These are phyloP conservation scores for Rattus rattus DNA, from an alignment of 2,113 vertebrate genomes.

Conservation along the genomic window DNA sequence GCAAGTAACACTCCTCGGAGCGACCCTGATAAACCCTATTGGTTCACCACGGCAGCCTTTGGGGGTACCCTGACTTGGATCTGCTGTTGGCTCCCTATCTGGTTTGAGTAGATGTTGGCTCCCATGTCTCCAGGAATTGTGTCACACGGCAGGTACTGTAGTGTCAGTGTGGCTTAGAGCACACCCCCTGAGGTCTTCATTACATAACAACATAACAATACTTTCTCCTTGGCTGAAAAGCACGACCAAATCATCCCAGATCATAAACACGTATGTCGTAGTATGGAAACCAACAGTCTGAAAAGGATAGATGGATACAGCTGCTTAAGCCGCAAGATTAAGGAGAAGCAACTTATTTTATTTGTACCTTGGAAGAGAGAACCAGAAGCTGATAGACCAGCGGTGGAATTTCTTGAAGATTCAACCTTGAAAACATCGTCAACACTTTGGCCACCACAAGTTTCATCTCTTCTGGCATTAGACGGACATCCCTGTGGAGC, in stretches of 20 bases:
- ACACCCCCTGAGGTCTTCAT: not conserved
- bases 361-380: conserved; percentile 93
- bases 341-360: not conserved
- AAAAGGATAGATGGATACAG: not conserved
- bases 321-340: not conserved
- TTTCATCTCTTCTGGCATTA: conserved; percentile 93
- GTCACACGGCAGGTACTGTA: not conserved
- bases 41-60: not conserved
- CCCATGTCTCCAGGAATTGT: not conserved
- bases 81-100: not conserved
- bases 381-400: conserved; percentile 96
- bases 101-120: not conserved
- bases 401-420: conserved; percentile 96
- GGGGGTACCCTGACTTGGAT: not conserved
- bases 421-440: conserved; percentile 92
- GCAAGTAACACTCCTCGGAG: not conserved
- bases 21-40: not conserved
- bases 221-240: not conserved
- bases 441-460: conserved; percentile 94
- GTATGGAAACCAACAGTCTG: not conserved
- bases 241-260: not conserved
- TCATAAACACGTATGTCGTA: not conserved
- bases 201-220: not conserved
- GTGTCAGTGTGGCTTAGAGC: not conserved
- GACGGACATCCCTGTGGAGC: conserved; percentile 91